These are phyloP conservation scores for Muscicapa comitata DNA, from an alignment of 2,797 vertebrate species.

Conservation along the genomic window DNA sequence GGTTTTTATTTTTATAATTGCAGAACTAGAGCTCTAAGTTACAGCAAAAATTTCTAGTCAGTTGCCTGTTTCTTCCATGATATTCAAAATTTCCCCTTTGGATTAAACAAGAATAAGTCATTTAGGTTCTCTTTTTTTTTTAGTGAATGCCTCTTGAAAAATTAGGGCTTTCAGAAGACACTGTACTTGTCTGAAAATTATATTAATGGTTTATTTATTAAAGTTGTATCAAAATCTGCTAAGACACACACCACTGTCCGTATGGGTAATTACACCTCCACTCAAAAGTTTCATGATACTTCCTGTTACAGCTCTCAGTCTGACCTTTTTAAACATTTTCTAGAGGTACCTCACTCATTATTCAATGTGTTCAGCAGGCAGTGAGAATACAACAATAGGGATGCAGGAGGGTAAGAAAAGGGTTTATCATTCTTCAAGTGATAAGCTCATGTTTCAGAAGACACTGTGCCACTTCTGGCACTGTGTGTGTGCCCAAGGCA, in stretches of 20 bases:
- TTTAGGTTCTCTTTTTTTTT: not conserved
- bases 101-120: not conserved
- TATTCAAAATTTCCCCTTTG: not conserved
- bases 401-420: not conserved
- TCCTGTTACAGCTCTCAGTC: not conserved
- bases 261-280: not conserved
- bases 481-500: not conserved
- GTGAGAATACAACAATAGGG: not conserved
- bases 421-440: not conserved
- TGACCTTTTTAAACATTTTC: not conserved
- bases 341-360: not conserved
- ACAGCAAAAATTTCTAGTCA: not conserved
- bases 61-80: not conserved
- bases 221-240: not conserved
- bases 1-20: not conserved
- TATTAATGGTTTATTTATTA: not conserved
- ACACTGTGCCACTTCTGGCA: not conserved
- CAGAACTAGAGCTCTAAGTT: not conserved
- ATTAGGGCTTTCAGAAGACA: not conserved
- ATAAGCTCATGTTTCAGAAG: not conserved
- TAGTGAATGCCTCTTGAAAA: not conserved
- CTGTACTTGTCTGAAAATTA: not conserved
- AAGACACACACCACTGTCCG: not conserved
- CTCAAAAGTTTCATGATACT: not conserved
- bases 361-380: not conserved